A percentile compares a stretch with the other conserved stretches of the same genome.
phyloP scores from a whole-genome alignment of 2,113 vertebrate genomes.

The Hepsetus odoe region DNA sequence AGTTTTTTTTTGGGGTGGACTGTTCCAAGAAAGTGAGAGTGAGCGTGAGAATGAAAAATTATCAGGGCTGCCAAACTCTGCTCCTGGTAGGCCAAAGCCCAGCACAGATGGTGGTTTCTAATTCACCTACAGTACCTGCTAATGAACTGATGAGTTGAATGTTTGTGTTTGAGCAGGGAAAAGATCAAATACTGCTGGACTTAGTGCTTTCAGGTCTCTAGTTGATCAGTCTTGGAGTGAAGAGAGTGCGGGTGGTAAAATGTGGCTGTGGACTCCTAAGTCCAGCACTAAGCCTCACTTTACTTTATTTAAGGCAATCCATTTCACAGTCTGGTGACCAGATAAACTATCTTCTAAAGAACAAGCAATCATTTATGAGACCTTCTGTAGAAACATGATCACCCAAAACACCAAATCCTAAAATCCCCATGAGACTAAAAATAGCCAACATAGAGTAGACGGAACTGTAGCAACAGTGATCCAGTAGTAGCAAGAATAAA shows the following conservation, averaged over 20 bases:
- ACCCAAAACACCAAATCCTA: slow-evolving; percentile 40
- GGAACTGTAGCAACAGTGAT: slow-evolving; percentile 19
- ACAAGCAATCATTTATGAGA: slow-evolving; percentile 45
- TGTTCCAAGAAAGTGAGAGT: slow-evolving; percentile 16
- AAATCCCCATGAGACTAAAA: slow-evolving; percentile 40
- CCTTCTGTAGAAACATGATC: slow-evolving; percentile 44
- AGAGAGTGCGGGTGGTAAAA: slow-evolving; percentile 38
- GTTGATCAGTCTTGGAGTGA: no score
- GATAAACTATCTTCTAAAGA: slow-evolving; percentile 39
- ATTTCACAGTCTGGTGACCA: slow-evolving; percentile 52
- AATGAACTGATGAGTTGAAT: neutral
- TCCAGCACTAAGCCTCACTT: slow-evolving; percentile 24
- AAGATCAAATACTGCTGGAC: no score
- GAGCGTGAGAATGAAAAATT: slow-evolving; percentile 19
- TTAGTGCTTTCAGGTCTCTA: no score
- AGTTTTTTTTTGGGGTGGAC: neutral
- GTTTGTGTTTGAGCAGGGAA: no score
- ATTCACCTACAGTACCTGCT: neutral
- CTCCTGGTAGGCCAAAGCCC: neutral
- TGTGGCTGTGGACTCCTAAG: slow-evolving; percentile 41
- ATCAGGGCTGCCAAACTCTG: neutral
- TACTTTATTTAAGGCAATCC: slow-evolving; percentile 42
- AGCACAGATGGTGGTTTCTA: neutral
- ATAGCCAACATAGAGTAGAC: slow-evolving; percentile 30
- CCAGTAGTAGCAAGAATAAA: slow-evolving; percentile 28